phyloP scores from a whole-genome alignment of 2,888 invertebrate genomes.

The Melipona bicolor region DNA sequence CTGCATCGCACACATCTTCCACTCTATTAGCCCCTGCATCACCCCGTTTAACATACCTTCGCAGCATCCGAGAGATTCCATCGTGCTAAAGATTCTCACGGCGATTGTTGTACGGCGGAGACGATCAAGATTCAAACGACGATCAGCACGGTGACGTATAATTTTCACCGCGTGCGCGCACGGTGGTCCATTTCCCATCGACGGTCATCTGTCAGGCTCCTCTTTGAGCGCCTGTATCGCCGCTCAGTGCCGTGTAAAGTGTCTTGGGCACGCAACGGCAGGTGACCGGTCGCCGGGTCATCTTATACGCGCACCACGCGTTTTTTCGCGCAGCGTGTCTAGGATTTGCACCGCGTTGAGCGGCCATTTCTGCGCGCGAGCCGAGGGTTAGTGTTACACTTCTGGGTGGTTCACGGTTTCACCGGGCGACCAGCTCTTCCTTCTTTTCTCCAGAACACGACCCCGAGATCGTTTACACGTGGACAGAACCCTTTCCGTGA shows the following conservation, averaged over 20 bases:
- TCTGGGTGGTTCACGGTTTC: conserved; percentile 74
- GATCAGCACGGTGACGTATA: conserved; percentile 11
- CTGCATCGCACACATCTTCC: background rate
- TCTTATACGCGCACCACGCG: conserved; percentile 73
- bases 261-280: conserved; percentile 67
- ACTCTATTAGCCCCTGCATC: background rate
- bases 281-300: conserved; percentile 74
- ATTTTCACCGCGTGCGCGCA: conserved; percentile 45
- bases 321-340: conserved; percentile 65
- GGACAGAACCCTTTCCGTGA: conserved; percentile 22
- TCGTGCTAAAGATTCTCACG: conserved; percentile 49
- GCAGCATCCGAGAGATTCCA: background rate
- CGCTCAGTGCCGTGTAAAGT: conserved; percentile 75
- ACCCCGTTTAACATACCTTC: background rate
- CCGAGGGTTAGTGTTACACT: conserved; percentile 71
- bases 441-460: conserved; percentile 22
- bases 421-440: conserved; percentile 31
- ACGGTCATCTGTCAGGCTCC: conserved; percentile 78
- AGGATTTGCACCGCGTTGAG: conserved; percentile 59
- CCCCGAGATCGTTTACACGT: conserved; percentile 37
- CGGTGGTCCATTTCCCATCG: conserved; percentile 84
- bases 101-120: conserved; percentile 15
- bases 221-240: conserved; percentile 62
- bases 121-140: background rate
- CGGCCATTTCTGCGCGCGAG: conserved; percentile 48